Evolutionary conservation across 1,140 invertebrate species (phyloP), one percentile per base, ranked within the genome.

Genomic region (Amphibalanus amphitrite): DNA sequence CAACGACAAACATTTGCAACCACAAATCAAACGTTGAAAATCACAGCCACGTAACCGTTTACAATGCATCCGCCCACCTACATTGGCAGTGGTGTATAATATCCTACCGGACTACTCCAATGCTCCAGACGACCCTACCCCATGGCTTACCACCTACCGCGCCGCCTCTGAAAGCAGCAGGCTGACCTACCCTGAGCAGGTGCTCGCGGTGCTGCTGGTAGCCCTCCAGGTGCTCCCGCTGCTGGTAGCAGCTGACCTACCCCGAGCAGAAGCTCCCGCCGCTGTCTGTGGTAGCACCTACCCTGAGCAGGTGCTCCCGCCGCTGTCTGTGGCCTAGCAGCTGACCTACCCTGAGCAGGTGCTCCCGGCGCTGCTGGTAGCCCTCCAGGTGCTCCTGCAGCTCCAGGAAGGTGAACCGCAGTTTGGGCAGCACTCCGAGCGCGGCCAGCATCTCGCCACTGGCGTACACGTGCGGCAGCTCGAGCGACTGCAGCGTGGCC

Each of bases 341-440:
- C n/a, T n/a, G n/a, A n/a, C n/a, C n/a, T n/a, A 95, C 93, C 86
- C 95, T 91, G 40, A 90, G 84, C 0, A 90, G 89, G 76, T 94
- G 91, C 78, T 97, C 93, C 75, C 91, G 89, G 72, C 91, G 88
- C 80, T 97, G 93, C 73, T 93, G 87, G 78, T 93, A 96, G 0
- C 92, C 97, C 78, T 97, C 94, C 74, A 95, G 85, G 81, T 97
- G 94, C 79, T 97, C 94, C 76, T 94, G 91, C 65, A 97, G 87
- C 78, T 97, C 93, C n/a, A 98, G 82, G 77, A 97, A 87, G 72
- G 89, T 89, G 79, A 92, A 97, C 33, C 91, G 86, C 47, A 96
- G 84, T 0, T 87, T 85, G 79, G 97, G 93, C 8, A 83, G 75
- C 15, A 76, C 69, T 4, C 85, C 85, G 10, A 85, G 83, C 0